Evolutionary conservation across 2,113 vertebrate species (phyloP).

Genomic region (Trachemys scripta): DNA sequence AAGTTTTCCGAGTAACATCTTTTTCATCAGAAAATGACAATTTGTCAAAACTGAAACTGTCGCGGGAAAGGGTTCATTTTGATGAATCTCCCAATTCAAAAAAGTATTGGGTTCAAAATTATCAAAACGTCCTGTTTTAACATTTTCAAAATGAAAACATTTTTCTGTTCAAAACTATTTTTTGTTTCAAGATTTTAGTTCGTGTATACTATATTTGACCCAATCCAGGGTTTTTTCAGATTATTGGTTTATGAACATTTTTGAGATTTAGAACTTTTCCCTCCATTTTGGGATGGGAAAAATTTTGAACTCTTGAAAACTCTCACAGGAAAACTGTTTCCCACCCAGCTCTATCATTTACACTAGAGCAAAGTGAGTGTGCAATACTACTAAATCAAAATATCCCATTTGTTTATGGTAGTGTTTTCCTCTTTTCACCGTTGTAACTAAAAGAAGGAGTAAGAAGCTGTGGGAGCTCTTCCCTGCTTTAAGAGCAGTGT

Average conservation of each 20-base stretch:
- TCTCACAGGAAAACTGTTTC: neutral
- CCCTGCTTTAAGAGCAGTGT: neutral
- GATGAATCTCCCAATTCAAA: constrained; percentile 18
- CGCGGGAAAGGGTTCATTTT: neutral
- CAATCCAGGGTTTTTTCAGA: neutral
- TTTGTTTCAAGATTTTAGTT: neutral
- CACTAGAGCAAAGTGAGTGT: neutral
- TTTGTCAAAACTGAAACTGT: neutral
- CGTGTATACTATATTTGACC: neutral
- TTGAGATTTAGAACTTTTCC: neutral
- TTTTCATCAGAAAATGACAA: constrained; percentile 34
- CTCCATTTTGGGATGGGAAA: neutral
- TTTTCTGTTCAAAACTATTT: neutral
- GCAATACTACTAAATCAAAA: neutral
- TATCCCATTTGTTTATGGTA: accelerated
- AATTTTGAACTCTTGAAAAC: neutral
- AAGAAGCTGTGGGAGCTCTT: neutral
- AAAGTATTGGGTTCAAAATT: neutral
- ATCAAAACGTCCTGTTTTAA: constrained; percentile 4
- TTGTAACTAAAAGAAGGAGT: neutral
- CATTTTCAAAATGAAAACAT: constrained; percentile 8
- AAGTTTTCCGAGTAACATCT: neutral
- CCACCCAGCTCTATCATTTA: neutral
- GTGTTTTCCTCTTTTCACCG: neutral
- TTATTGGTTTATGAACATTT: neutral